Conservation (phyloP, 2,113 vertebrate genomes). For the Melanotaenia duboulayi region DNA sequence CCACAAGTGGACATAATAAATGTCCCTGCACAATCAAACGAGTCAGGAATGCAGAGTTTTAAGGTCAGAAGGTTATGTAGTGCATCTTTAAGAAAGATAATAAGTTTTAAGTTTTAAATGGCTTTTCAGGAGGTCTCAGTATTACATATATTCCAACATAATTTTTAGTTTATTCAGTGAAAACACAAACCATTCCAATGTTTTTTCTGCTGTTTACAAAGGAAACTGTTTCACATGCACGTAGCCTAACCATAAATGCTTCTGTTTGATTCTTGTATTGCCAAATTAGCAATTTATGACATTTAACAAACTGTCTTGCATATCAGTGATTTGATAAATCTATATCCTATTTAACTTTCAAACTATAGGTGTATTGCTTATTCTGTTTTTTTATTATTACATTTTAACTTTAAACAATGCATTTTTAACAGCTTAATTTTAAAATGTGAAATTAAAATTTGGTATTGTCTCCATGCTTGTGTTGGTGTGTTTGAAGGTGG, state of each 20-base stretch:
- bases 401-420: neutral
- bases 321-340: neutral
- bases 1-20: too few species aligned
- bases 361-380: neutral
- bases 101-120: too few species aligned
- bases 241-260: neutral
- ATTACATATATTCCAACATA: neutral
- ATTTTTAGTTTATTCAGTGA: neutral
- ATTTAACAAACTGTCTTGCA: neutral
- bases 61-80: too few species aligned
- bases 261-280: neutral
- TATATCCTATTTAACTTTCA: neutral
- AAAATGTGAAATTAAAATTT: neutral
- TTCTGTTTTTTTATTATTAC: neutral
- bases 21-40: too few species aligned
- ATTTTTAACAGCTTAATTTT: too few species aligned
- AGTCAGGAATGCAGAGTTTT: too few species aligned
- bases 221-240: neutral
- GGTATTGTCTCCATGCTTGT: neutral
- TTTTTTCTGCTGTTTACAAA: neutral
- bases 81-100: too few species aligned
- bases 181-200: neutral
- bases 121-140: too few species aligned
- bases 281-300: neutral
- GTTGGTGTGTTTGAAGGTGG: constrained; percentile 73